Evolutionary conservation across 2,797 vertebrate genomes (phyloP), one percentile per base, ranked within the genome.

Genomic region (Danio jaintianensis): DNA sequence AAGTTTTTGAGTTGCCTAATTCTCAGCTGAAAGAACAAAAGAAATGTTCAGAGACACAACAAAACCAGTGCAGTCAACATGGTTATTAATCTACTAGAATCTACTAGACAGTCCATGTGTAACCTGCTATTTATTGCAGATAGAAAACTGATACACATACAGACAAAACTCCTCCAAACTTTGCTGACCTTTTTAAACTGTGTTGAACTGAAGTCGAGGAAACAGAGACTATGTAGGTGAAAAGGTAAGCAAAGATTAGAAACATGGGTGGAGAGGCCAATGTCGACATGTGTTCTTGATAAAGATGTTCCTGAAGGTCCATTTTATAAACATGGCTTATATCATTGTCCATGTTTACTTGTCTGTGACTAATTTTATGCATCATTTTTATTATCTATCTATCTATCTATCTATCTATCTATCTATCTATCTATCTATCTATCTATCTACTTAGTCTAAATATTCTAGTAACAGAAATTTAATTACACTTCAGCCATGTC

Each of bases 11-110:
- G 77, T 43, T 13, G 18, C 13, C 13, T 18, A 52, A 43, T 43
- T 53, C 58, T 63, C 9, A 79, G 5, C 6, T 12, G 48, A 36
- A 79, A 56, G 20, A 38, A 72, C 20, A 79, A 40, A 61, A 79
- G 9, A 55, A 63, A 15, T 58, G 15, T 45, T 79, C 67, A 56
- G 2, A 79, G 16, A n/a, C 76, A 78, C 55, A 71, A 53, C 18
- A 72, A 18, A 63, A 53, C 0, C 22, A 79, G 40, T 55, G 6
- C 38, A 15, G 48, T 64, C 10, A 64, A 79, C 68, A 63, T 79
- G 48, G 10, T 79, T 79, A 29, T 47, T 63, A 48, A 63, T 72
- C 48, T 70, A 18, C 4, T 79, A 13, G n/a, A 48, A 63, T 72
- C 48, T 70, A 18, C 4, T 79, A 13, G n/a, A 52, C 12, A 5